Conservation (phyloP, 2,888 invertebrate genomes). For the Gymnosoma rotundatum region DNA sequence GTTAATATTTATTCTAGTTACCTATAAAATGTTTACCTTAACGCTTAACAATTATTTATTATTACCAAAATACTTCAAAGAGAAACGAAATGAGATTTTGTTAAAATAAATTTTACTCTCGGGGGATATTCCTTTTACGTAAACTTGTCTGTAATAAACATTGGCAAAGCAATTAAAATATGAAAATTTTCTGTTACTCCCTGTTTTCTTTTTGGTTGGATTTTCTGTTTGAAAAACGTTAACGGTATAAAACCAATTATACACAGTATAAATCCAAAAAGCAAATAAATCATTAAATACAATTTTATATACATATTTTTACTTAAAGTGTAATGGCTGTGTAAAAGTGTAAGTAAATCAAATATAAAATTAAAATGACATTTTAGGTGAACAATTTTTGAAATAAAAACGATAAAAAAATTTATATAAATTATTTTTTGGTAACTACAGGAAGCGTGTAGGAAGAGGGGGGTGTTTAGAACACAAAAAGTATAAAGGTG, state of each 20-base stretch:
- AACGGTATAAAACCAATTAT: background rate
- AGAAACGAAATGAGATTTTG: constrained; percentile 71
- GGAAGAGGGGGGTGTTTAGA: background rate
- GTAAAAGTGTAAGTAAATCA: constrained; percentile 22
- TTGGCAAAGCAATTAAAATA: constrained; percentile 80
- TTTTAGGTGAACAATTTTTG: constrained; percentile 30
- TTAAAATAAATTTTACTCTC: constrained; percentile 35
- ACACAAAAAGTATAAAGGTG: constrained; percentile 1
- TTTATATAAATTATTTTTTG: constrained; percentile 29
- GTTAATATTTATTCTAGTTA: constrained; percentile 17
- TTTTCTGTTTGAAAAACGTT: constrained; percentile 63
- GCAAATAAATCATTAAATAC: constrained; percentile 49
- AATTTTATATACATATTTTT: background rate
- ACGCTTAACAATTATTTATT: constrained; percentile 57
- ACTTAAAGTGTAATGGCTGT: background rate
- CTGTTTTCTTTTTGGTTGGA: constrained; percentile 69
- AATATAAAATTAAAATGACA: constrained; percentile 33
- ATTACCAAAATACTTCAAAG: constrained; percentile 74
- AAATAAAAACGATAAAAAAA: constrained; percentile 18
- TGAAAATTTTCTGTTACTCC: constrained; percentile 72
- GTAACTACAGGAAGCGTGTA: background rate
- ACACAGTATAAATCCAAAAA: constrained; percentile 25
- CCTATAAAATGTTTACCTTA: constrained; percentile 52
- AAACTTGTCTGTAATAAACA: constrained; percentile 73
- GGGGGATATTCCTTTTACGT: constrained; percentile 36